Conservation (phyloP, 2,888 invertebrate genomes). For the Drosophila meridionalis region DNA sequence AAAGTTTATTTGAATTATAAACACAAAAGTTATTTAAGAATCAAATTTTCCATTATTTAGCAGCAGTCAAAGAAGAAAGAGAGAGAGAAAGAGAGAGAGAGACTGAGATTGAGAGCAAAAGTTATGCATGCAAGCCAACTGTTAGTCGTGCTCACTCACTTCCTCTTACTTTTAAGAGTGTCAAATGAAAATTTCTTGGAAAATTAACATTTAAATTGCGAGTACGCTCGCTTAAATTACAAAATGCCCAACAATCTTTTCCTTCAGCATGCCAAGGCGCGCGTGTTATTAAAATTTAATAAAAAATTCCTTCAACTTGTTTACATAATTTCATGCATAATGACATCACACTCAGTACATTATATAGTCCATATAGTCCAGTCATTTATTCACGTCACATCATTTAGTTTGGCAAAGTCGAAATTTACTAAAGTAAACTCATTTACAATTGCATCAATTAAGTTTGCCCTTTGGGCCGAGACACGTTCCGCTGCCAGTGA, state of each 20-base stretch:
- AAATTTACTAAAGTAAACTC: constrained; percentile 50
- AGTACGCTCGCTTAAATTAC: constrained; percentile 19
- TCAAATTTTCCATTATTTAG: constrained; percentile 1
- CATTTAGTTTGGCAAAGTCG: constrained; percentile 42
- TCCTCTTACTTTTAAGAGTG: constrained; percentile 8
- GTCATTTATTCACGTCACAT: constrained; percentile 42
- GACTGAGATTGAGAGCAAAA: not conserved
- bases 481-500: constrained; percentile 25
- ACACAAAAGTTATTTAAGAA: constrained; percentile 1
- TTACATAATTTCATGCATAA: constrained; percentile 22
- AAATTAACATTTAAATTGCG: constrained; percentile 53
- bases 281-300: constrained; percentile 21
- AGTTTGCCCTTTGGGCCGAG: constrained; percentile 48
- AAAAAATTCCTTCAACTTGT: constrained; percentile 15
- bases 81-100: not conserved
- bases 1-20: not conserved
- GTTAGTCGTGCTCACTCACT: not conserved
- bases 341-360: constrained; percentile 13
- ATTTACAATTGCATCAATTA: constrained; percentile 56
- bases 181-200: constrained; percentile 46
- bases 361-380: not conserved
- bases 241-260: constrained; percentile 27
- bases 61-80: not conserved
- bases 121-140: not conserved
- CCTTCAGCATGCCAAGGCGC: constrained; percentile 23